These are phyloP conservation scores for Hylyphantes graminicola DNA, from an alignment of 1,140 invertebrate genomes.

Conservation along the genomic window DNA sequence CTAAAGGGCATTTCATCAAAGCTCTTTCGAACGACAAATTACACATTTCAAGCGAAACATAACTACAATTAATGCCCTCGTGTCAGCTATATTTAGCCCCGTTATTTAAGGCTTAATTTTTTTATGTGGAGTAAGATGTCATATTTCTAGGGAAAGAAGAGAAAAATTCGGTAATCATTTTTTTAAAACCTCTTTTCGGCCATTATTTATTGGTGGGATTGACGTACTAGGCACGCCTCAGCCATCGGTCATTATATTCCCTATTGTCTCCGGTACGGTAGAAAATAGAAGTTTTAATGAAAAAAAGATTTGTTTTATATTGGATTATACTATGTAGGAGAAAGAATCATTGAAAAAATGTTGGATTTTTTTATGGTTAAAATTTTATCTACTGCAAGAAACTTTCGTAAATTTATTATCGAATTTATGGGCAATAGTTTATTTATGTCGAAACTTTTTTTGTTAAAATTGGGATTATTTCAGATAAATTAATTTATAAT, in stretches of 20 bases:
- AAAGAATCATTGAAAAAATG: too few relatives aligned
- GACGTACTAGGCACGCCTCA: conserved; percentile 28
- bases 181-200: conserved; percentile 51
- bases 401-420: too few relatives aligned
- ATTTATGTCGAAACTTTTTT: too few relatives aligned
- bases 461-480: too few relatives aligned
- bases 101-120: conserved; percentile 2
- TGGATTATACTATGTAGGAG: too few relatives aligned
- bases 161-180: conserved; percentile 43
- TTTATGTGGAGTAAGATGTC: conserved; percentile 8
- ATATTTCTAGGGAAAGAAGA: background rate
- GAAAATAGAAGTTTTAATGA: too few relatives aligned
- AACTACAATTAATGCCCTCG: conserved; percentile 13
- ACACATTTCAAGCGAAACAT: background rate
- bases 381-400: too few relatives aligned
- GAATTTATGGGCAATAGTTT: too few relatives aligned
- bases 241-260: conserved; percentile 49
- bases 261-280: background rate
- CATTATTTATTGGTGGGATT: conserved; percentile 57
- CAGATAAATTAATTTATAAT: too few relatives aligned
- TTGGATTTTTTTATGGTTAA: too few relatives aligned
- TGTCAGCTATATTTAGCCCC: background rate
- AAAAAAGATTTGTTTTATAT: too few relatives aligned
- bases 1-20: background rate
- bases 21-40: background rate